These are phyloP conservation scores for Pyrochroa serraticornis DNA, from an alignment of 2,888 invertebrate species.

Conservation along the genomic window DNA sequence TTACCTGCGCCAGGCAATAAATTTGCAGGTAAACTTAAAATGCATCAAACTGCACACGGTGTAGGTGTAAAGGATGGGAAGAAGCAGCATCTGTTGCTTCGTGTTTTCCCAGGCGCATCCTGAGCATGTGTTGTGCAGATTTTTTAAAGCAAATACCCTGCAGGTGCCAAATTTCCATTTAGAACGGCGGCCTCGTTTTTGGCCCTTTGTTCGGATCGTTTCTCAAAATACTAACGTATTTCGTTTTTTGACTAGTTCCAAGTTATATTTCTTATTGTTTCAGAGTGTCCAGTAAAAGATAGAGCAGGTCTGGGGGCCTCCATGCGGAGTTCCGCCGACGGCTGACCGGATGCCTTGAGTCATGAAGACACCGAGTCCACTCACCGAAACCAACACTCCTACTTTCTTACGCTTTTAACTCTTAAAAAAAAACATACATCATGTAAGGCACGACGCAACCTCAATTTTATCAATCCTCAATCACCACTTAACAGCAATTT, in stretches of 20 bases:
- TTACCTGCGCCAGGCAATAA: constrained; percentile 43
- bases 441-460: constrained; percentile 20
- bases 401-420: constrained; percentile 44
- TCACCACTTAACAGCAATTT: constrained; percentile 11
- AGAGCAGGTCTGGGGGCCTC: constrained; percentile 38
- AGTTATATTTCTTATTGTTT: constrained; percentile 35
- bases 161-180: constrained; percentile 46
- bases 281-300: constrained; percentile 39
- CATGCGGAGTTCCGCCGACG: constrained; percentile 51
- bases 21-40: constrained; percentile 44
- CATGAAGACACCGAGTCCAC: constrained; percentile 47
- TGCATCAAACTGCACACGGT: constrained; percentile 27
- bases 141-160: constrained; percentile 43
- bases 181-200: not conserved
- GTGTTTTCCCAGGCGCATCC: constrained; percentile 46
- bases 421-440: constrained; percentile 20
- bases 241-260: constrained; percentile 7
- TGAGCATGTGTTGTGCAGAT: constrained; percentile 51
- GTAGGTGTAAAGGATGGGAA: constrained; percentile 45
- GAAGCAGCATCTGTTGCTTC: constrained; percentile 47
- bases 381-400: constrained; percentile 51
- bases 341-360: constrained; percentile 52
- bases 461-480: constrained; percentile 19
- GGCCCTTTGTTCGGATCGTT: not conserved
- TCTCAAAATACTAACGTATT: too few species aligned